Base-by-base conservation (phyloP, 2,113 vertebrate species). In the Oriolus oriolus region DNA sequence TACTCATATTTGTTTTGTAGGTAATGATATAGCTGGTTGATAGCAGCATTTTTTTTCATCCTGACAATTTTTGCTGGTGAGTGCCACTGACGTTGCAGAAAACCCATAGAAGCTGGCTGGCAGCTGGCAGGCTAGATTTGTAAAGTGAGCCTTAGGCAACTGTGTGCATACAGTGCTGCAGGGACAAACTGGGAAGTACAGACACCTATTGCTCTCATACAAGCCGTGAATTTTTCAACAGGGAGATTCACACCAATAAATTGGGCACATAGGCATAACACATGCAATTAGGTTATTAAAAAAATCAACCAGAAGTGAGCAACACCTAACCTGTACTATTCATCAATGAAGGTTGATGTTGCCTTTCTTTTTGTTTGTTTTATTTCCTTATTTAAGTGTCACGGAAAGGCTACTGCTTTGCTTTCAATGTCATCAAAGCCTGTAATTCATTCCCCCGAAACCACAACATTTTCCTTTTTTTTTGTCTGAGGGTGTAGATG, bases 1-100 rank as follows among this genome's bases (percentile, higher is more conserved):
- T 53, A 75, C 66, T 68, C 61, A 33, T 81, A 42, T 85, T 97
- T 97, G 97, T 94, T 97, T 85, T 73, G 88, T 71, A 92, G 47
- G 41, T 63, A 96, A 93, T 68, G 81, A 73, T 84, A 59, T 49
- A 92, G 49, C 57, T 65, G 60, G 56, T 47, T 85, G 81, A 94
- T 87, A 91, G 26, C 19, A 42, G 5, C 11, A 2, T 18, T 66
- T 33, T 49, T 74, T 84, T 54, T 31, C 28, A 31, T 86, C 17
- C 17, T 4, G 3, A 61, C 15, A 56, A 26, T 74, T 87, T 92
- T 92, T 74, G 35, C 37, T 45, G 8, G 20, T 68, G 50, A 30
- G 60, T 75, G 68, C 22, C 87, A 70, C 31, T 82, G 61, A 84
- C 35, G 15, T 30, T 39, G 35, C 39, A 68, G 71, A 52, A 83